Evolutionary conservation across 2,888 invertebrate species (phyloP).

Genomic region (Sepioteuthis lessoniana): DNA sequence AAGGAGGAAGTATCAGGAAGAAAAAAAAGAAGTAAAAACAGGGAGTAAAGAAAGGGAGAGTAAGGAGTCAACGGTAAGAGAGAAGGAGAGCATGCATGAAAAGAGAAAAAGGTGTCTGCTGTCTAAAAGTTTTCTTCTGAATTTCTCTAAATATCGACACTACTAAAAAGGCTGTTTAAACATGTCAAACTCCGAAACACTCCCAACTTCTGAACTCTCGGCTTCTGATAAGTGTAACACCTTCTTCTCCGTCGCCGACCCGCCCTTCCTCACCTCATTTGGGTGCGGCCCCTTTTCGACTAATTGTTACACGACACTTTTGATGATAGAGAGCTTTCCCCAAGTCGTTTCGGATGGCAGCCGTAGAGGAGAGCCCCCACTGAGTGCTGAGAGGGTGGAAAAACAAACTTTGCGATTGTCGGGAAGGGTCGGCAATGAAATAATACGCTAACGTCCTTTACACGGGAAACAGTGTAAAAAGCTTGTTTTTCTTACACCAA

Average conservation of each 20-base stretch:
- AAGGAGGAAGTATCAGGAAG: too few species aligned
- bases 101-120: too few species aligned
- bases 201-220: neutral
- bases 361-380: neutral
- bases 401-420: neutral
- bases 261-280: too few species aligned
- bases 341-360: neutral
- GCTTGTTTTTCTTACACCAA: slow-evolving; percentile 33
- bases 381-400: neutral
- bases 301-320: slow-evolving; percentile 33
- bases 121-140: neutral
- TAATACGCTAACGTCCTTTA: neutral
- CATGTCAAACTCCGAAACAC: neutral
- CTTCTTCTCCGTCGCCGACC: neutral
- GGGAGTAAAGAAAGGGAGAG: too few species aligned
- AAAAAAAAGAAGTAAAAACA: too few species aligned
- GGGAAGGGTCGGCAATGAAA: neutral
- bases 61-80: too few species aligned
- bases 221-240: neutral
- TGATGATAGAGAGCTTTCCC: neutral
- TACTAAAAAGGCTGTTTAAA: neutral
- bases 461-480: neutral
- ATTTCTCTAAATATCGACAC: neutral
- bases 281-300: neutral
- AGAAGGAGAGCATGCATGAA: too few species aligned